Evolutionary conservation across 2,113 vertebrate genomes (phyloP).

Genomic region (Pseudolaguvia tuberculata): DNA sequence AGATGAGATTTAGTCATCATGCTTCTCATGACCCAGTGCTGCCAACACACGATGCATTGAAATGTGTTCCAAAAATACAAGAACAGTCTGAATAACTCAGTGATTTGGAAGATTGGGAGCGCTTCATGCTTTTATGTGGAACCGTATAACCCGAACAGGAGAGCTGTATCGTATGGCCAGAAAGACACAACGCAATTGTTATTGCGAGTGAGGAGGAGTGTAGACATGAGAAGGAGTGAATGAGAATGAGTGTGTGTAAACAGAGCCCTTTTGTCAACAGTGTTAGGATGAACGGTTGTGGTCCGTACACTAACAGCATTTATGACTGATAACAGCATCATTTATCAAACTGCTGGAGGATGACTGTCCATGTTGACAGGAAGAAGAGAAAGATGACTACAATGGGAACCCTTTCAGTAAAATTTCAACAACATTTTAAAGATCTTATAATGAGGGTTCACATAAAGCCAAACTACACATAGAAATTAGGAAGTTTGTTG

Average conservation of each 20-base stretch:
- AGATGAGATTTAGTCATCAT: not conserved
- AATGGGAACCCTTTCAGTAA: no score
- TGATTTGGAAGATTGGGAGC: conserved; percentile 19
- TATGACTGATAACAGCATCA: conserved; percentile 40
- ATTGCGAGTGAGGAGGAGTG: conserved; percentile 23
- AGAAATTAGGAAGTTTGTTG: no score
- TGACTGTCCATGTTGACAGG: conserved; percentile 13
- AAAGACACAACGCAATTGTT: conserved; percentile 47
- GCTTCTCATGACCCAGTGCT: conserved; percentile 6
- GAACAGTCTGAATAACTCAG: conserved; percentile 20
- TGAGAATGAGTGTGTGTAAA: conserved; percentile 29
- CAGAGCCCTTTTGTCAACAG: conserved; percentile 47
- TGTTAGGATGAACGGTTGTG: conserved; percentile 38
- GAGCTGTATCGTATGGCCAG: conserved; percentile 31
- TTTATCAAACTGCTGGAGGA: conserved; percentile 31
- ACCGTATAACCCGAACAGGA: conserved; percentile 30
- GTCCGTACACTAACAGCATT: conserved; percentile 25
- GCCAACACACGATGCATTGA: conserved; percentile 27
- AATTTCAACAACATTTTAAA: no score
- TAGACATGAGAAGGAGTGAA: conserved; percentile 29
- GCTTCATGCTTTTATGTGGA: conserved; percentile 23
- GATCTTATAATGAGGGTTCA: no score
- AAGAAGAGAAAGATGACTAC: conserved; percentile 11
- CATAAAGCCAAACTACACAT: no score
- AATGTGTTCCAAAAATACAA: conserved; percentile 32